Evolutionary conservation across 1,140 invertebrate genomes (phyloP), one percentile per base, ranked within the genome.

Genomic region (Gryllus bimaculatus): DNA sequence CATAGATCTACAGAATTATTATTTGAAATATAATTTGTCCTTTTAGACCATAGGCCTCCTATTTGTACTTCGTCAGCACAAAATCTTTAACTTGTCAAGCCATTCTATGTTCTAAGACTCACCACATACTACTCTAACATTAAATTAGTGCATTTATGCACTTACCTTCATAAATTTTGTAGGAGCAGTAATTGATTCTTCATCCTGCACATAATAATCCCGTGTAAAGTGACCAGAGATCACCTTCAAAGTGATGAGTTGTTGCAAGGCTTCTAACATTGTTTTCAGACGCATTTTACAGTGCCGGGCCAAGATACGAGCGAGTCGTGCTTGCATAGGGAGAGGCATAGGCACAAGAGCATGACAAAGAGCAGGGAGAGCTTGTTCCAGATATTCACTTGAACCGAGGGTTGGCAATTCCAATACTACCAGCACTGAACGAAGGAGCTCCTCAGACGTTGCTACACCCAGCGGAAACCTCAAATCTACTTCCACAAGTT

Each of bases 361-460:
- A 83, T 93, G 91, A 82, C 95, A 96, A 66, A 97, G 86, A 81
- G 92, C 91, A 12, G 95, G 94, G 75, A 96, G 87, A 0, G 93
- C 94, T 49, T 90, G 90, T 84, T 96, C 95, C 81, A 96, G 85
- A 85, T 94, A 96, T 84, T 96, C 95, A 48, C 89, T 90, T 78
- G 89, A 90, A 82, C 94, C 92, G 47, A 96, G 88, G 79, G 91
- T 90, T 8, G 95, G 95, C 81, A 96, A 93, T 87, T 98, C 95
- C 84, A 96, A 94, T 20, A 96, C 91, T 80, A 97, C 95, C 39
- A 96, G 87, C 82, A 97, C 92, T 73, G 94, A 92, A 83, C 96
- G 95, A 39, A 92, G 84, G 47, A 90, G 13, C 85, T 83, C 54
- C 12, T 73, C 73, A 12, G 10, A 39, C 20, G 18, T 78, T 10